phyloP scores from a whole-genome alignment of 2,113 vertebrate genomes.

The Dipodomys stephensi region DNA sequence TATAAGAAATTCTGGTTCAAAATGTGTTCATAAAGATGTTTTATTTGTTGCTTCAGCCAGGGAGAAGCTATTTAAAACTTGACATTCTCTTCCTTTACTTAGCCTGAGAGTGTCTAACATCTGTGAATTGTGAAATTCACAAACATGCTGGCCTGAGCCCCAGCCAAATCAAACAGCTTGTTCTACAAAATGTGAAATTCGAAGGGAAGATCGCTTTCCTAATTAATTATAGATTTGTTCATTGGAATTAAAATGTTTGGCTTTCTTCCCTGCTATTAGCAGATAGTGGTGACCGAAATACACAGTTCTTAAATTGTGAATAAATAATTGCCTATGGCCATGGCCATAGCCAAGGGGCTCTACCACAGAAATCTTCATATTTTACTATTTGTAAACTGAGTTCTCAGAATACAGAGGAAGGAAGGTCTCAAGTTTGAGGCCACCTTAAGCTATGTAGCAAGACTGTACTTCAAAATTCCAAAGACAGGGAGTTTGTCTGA shows the following conservation, averaged over 20 bases:
- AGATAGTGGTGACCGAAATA: constrained; percentile 45
- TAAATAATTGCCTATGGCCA: not conserved
- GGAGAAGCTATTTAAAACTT: constrained; percentile 91
- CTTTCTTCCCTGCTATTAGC: constrained; percentile 23
- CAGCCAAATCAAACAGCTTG: constrained; percentile 86
- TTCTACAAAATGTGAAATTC: constrained; percentile 74
- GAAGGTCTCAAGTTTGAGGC: not conserved
- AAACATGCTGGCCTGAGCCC: constrained; percentile 83
- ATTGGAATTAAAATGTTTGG: constrained; percentile 62
- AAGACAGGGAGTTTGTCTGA: too few species aligned
- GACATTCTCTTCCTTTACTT: constrained; percentile 90
- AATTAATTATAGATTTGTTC: constrained; percentile 80
- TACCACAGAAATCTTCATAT: not conserved
- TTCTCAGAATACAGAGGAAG: not conserved
- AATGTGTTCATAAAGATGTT: constrained; percentile 87
- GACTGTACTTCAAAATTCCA: not conserved
- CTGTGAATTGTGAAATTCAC: constrained; percentile 91
- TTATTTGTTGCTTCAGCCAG: constrained; percentile 86
- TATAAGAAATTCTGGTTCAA: constrained; percentile 82
- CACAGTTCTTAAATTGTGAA: constrained; percentile 22
- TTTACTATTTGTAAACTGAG: constrained; percentile 3
- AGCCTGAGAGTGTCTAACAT: constrained; percentile 90
- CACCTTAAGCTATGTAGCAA: not conserved
- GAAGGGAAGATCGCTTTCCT: constrained; percentile 77
- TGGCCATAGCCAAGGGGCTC: not conserved